These are phyloP conservation scores for Grammomys dolichurus DNA, from an alignment of 2,113 vertebrate genomes.

Conservation along the genomic window DNA sequence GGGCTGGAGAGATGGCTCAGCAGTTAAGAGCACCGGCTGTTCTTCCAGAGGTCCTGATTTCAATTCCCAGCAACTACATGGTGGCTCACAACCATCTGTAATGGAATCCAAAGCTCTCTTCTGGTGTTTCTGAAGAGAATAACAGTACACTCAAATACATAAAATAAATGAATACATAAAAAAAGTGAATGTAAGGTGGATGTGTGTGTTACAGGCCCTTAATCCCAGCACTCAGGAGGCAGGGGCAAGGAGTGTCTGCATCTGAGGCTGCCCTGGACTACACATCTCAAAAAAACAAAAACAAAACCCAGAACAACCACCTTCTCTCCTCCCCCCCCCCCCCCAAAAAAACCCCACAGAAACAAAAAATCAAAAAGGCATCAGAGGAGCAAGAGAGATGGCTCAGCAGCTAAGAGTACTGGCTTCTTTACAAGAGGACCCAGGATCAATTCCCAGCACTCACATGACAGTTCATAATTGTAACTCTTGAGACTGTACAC, in stretches of 20 bases:
- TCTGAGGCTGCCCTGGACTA: neutral
- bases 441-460: neutral
- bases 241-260: neutral
- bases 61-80: no score
- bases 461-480: no score
- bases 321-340: no score
- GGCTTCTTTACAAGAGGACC: neutral
- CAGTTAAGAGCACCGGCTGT: no score
- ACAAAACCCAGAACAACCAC: neutral
- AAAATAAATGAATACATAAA: neutral
- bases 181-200: neutral
- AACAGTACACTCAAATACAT: no score
- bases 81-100: no score
- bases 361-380: neutral
- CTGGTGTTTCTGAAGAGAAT: no score
- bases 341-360: neutral
- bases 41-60: no score
- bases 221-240: neutral
- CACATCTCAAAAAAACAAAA: neutral
- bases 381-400: neutral
- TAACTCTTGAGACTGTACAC: no score
- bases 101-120: no score
- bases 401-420: neutral
- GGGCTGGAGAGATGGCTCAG: no score
- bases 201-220: neutral